A percentile compares a stretch with the other conserved stretches of the same genome.
Evolutionary conservation across 2,888 invertebrate species (phyloP).

Genomic region (Torymus tubicola): DNA sequence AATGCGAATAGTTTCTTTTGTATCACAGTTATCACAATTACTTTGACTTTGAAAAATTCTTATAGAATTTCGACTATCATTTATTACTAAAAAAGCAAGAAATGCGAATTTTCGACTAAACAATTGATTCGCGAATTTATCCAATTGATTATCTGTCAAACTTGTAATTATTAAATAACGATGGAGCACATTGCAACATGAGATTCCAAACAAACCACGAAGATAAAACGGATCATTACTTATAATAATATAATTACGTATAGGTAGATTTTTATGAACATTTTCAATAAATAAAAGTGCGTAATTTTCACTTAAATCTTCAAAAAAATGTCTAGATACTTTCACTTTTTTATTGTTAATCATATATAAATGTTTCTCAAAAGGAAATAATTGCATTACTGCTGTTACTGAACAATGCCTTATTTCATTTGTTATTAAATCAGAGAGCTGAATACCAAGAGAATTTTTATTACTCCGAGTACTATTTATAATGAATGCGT

Average conservation of each 20-base stretch:
- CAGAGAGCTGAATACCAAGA: no score
- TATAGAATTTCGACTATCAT: background rate
- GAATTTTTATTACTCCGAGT: no score
- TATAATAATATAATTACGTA: slow-evolving; percentile 9
- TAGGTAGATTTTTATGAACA: background rate
- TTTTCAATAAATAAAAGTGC: background rate
- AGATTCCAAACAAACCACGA: background rate
- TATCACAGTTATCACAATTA: background rate
- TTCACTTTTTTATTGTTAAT: background rate
- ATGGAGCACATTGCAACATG: background rate
- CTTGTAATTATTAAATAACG: slow-evolving; percentile 18
- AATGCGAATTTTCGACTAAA: background rate
- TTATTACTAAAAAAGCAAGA: slow-evolving; percentile 19
- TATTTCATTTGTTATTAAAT: background rate
- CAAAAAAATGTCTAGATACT: background rate
- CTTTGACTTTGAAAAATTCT: slow-evolving; percentile 17
- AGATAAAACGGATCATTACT: background rate
- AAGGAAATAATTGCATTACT: background rate
- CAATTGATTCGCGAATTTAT: background rate
- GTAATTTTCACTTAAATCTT: background rate
- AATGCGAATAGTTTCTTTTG: background rate
- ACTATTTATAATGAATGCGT: no score
- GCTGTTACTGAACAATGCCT: background rate
- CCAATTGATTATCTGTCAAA: background rate
- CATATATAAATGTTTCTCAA: background rate